These are phyloP conservation scores for Sterrhoptilus dennistouni DNA, from an alignment of 2,113 vertebrate genomes.

Conservation along the genomic window DNA sequence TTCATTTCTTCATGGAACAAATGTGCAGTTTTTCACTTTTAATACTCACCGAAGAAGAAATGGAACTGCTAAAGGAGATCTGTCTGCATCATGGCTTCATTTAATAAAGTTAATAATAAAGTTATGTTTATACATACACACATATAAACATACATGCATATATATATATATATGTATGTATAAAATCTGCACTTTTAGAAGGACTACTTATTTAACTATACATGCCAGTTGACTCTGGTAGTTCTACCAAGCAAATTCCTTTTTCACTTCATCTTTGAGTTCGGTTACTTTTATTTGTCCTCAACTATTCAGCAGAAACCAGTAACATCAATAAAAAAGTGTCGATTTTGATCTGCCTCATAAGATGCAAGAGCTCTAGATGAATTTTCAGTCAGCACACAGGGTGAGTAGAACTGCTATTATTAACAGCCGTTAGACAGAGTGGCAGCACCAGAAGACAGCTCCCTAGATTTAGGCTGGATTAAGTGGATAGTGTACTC, in stretches of 20 bases:
- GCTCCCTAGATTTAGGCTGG: constrained; percentile 39
- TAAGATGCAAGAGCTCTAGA: constrained; percentile 59
- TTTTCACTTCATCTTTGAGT: constrained; percentile 17
- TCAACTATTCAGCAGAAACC: constrained; percentile 59
- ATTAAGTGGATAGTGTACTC: constrained; percentile 57
- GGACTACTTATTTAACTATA: constrained; percentile 27
- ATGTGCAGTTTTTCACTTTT: not conserved
- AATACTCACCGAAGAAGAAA: not conserved
- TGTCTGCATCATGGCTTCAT: not conserved
- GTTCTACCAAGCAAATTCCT: constrained; percentile 26
- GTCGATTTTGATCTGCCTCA: constrained; percentile 69
- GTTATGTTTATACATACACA: not conserved
- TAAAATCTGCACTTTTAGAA: not conserved
- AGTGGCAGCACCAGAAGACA: constrained; percentile 34
- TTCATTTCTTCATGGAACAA: not conserved
- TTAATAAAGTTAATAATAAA: not conserved
- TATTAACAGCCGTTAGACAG: constrained; percentile 68
- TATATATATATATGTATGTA: not conserved
- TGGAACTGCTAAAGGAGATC: not conserved
- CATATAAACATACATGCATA: not conserved
- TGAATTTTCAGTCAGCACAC: constrained; percentile 60
- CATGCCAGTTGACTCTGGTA: not conserved
- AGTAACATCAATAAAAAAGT: constrained; percentile 70
- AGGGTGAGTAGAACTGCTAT: constrained; percentile 54
- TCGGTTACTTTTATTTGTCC: constrained; percentile 66